phyloP scores from a whole-genome alignment of 2,113 vertebrate genomes.

The Nyctereutes procyonoides region DNA sequence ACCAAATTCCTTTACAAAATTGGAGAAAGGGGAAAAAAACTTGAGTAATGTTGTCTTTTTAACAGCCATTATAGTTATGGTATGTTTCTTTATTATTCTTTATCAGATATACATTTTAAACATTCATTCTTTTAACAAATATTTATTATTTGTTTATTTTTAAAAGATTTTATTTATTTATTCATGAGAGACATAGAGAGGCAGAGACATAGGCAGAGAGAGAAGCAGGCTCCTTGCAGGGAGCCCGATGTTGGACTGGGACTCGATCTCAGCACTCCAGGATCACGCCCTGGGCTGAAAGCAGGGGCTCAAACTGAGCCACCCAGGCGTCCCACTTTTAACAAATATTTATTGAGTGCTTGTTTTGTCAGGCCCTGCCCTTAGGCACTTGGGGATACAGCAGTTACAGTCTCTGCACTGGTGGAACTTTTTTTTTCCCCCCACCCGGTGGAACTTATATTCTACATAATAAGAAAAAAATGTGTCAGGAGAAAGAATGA shows the following conservation, averaged over 20 bases:
- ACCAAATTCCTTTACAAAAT: conserved; percentile 31
- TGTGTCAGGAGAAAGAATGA: not conserved
- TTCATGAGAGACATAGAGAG: no score
- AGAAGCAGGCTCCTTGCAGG: no score
- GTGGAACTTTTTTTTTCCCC: not conserved
- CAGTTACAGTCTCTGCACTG: not conserved
- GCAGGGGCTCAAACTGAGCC: no score
- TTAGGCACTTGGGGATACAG: not conserved
- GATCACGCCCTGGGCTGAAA: no score
- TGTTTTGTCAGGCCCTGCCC: not conserved
- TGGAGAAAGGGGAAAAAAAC: not conserved
- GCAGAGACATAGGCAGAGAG: no score
- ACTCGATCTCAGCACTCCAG: no score
- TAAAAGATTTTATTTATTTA: no score
- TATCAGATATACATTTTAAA: not conserved
- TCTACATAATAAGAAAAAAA: not conserved
- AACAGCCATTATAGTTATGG: not conserved
- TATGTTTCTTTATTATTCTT: not conserved
- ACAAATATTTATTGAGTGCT: conserved; percentile 26
- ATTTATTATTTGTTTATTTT: not conserved
- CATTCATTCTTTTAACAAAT: not conserved
- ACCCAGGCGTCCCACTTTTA: not conserved
- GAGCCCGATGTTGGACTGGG: no score
- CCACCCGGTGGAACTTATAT: not conserved
- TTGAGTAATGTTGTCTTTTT: conserved; percentile 18